phyloP scores from a whole-genome alignment of 1,140 invertebrate genomes.

The Camponotus floridanus region DNA sequence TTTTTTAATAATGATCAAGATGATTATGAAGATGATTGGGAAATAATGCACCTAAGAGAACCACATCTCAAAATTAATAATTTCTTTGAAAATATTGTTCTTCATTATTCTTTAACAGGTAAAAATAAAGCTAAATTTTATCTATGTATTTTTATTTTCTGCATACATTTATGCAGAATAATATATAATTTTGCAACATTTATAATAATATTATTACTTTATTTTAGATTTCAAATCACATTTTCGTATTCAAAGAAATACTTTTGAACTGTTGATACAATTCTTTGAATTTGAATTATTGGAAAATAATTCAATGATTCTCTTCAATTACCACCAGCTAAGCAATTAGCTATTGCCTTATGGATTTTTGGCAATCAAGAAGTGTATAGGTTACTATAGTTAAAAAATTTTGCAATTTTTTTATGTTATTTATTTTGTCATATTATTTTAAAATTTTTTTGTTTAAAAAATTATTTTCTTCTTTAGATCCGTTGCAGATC shows the following conservation, averaged over 20 bases:
- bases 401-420: too few relatives aligned
- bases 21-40: too few relatives aligned
- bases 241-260: constrained; percentile 9
- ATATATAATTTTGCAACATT: too few relatives aligned
- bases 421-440: too few relatives aligned
- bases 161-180: too few relatives aligned
- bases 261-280: constrained; percentile 15
- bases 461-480: background rate
- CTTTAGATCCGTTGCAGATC: constrained; percentile 13
- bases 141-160: too few relatives aligned
- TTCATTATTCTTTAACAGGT: too few relatives aligned
- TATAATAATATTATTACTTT: too few relatives aligned
- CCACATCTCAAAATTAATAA: background rate
- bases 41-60: background rate
- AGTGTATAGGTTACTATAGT: background rate
- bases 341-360: constrained; percentile 1
- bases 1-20: too few relatives aligned
- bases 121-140: too few relatives aligned
- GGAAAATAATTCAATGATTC: constrained; percentile 10
- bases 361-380: constrained; percentile 28
- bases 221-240: constrained; percentile 10
- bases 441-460: too few relatives aligned
- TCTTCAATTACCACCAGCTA: constrained; percentile 21
- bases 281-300: background rate
- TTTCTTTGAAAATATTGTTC: too few relatives aligned